phyloP scores from a whole-genome alignment of 2,888 invertebrate genomes.

The Drosophila macrospina region DNA sequence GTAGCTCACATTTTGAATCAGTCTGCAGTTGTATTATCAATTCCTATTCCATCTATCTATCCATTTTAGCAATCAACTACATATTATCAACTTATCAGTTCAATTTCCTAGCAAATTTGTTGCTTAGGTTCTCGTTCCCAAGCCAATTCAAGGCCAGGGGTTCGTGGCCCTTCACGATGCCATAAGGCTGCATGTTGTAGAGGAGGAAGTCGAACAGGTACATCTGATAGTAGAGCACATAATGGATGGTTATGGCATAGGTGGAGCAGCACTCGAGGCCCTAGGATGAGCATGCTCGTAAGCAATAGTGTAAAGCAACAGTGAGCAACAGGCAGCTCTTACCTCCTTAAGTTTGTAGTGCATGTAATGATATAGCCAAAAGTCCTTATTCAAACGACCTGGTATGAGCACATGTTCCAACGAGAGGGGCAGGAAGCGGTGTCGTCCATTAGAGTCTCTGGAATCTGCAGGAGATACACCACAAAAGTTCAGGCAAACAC shows the following conservation, averaged over 20 bases:
- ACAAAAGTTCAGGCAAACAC: slow-evolving; percentile 91
- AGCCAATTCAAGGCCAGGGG: not conserved
- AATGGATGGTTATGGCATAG: slow-evolving; percentile 59
- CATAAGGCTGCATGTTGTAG: slow-evolving; percentile 52
- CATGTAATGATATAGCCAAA: slow-evolving; percentile 97
- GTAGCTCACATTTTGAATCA: no score
- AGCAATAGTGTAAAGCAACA: not conserved
- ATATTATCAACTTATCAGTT: not conserved
- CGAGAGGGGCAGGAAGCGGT: slow-evolving; percentile 97
- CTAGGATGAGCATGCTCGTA: slow-evolving; percentile 16
- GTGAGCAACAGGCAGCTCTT: not conserved
- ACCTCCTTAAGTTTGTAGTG: slow-evolving; percentile 93
- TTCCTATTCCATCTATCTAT: no score
- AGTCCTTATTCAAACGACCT: slow-evolving; percentile 90
- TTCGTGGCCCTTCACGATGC: slow-evolving; percentile 36
- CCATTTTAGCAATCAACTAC: no score
- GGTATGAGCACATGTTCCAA: slow-evolving; percentile 97
- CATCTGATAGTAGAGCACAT: slow-evolving; percentile 52
- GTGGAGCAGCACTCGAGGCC: slow-evolving; percentile 62
- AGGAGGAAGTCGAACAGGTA: slow-evolving; percentile 55
- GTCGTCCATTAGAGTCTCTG: slow-evolving; percentile 92
- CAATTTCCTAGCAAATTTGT: not conserved
- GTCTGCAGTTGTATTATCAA: no score
- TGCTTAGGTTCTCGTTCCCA: not conserved
- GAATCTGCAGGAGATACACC: slow-evolving; percentile 95